A percentile compares a stretch with the other conserved stretches of the same genome.
Conservation (phyloP, 1,140 invertebrate species). For the Forficula auricularia region DNA sequence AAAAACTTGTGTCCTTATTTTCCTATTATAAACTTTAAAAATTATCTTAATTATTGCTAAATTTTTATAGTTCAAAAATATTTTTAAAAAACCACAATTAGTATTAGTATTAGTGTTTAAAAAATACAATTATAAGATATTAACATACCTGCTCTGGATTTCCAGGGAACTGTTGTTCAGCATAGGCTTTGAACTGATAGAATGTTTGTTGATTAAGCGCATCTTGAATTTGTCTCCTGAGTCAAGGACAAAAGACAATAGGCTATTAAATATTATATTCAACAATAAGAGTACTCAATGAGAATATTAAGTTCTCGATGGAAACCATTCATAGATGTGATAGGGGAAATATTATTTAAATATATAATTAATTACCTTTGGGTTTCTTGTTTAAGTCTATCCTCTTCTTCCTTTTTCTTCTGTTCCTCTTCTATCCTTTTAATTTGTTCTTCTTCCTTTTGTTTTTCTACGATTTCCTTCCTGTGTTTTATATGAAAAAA, state of each 20-base stretch:
- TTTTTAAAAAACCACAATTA: too few species aligned
- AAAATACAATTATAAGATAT: too few species aligned
- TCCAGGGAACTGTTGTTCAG: constrained; percentile 87
- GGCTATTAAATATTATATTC: background rate
- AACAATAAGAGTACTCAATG: background rate
- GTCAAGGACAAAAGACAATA: constrained; percentile 1
- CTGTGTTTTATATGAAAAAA: background rate
- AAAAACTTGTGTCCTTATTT: too few species aligned
- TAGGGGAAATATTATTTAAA: background rate
- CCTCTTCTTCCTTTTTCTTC: constrained; percentile 37
- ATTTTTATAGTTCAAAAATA: too few species aligned
- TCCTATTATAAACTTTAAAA: too few species aligned
- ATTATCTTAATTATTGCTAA: too few species aligned
- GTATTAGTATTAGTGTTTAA: too few species aligned
- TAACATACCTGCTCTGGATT: constrained; percentile 63
- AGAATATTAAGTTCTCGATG: background rate
- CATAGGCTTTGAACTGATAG: constrained; percentile 82
- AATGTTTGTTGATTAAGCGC: constrained; percentile 93
- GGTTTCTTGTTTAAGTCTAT: constrained; percentile 37
- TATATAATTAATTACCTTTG: constrained; percentile 16
- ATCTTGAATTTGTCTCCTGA: constrained; percentile 75
- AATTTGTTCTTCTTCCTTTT: constrained; percentile 26
- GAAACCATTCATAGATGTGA: too few species aligned
- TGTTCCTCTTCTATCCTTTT: constrained; percentile 41
- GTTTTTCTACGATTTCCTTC: constrained; percentile 28